Percentiles rank a stretch among this genome's conserved stretches.
phyloP scores from a whole-genome alignment of 2,113 vertebrate species.

The Pseudois nayaur region DNA sequence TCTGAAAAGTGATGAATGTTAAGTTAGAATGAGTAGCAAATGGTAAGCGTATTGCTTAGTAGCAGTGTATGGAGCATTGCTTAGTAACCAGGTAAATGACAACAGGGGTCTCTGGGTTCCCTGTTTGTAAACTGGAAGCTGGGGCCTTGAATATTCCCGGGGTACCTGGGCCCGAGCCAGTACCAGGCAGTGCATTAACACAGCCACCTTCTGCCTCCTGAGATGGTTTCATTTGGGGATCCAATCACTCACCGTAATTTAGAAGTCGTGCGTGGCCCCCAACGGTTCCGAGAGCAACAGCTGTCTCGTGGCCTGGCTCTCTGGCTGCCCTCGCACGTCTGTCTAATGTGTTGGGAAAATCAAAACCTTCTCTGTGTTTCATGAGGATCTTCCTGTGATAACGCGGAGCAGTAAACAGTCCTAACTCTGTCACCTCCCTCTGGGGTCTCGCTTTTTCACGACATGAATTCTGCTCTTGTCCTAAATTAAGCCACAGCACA shows the following conservation, averaged over 20 bases:
- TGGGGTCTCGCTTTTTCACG: fast-evolving
- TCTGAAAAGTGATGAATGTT: background rate
- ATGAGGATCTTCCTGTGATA: background rate
- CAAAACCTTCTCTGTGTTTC: background rate
- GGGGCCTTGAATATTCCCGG: fast-evolving
- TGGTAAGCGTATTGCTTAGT: fast-evolving
- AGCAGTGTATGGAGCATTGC: fast-evolving
- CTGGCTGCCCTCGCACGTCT: background rate
- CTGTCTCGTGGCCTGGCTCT: background rate
- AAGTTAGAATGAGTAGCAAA: background rate
- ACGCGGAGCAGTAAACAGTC: background rate
- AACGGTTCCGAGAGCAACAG: fast-evolving
- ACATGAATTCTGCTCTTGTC: background rate
- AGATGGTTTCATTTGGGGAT: fast-evolving
- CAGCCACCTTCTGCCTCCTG: fast-evolving
- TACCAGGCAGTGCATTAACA: fast-evolving
- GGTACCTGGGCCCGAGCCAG: too few relatives aligned
- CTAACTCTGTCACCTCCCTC: background rate
- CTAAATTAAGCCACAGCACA: background rate
- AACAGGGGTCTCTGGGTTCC: fast-evolving
- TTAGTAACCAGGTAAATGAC: fast-evolving
- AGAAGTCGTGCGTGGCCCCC: fast-evolving
- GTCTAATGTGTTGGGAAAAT: background rate
- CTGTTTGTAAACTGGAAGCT: background rate
- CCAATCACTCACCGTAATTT: background rate